Evolutionary conservation across 2,888 invertebrate species (phyloP), one percentile per base, ranked within the genome.

Genomic region (Synergus gifuensis): DNA sequence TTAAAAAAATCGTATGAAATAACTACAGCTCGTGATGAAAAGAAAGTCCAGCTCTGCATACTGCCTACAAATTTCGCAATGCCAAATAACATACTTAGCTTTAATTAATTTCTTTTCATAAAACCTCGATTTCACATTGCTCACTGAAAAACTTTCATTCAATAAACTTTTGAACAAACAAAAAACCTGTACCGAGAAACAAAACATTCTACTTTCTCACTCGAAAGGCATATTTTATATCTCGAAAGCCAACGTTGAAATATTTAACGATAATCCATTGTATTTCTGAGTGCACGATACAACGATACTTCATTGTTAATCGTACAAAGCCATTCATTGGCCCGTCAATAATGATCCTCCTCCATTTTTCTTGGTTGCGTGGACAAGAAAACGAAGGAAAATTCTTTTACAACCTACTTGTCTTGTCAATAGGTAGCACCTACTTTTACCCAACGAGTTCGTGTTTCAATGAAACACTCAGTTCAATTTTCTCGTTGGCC

Each of bases 401-500:
- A 54, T 54, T 58, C 42, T 73, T 14, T 11, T 14, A n/a, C 12
- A n/a, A n/a, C 14, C 9, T 40, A 28, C 40, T 49, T n/a, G 28
- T 54, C 40, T 49, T n/a, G 28, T 54, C 22, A 22, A 73, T 73
- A 73, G 69, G n/a, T 16, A 73, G 73, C 36, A n/a, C 11, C 36
- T 40, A 73, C 36, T 73, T 54, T 58, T 42, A 16, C 18, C 42
- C 18, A 18, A n/a, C 36, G 40, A 54, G 54, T 73, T 73, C n/a
- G 36, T 73, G 5, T 73, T 73, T 73, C 36, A 73, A 73, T 73
- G 54, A 36, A 49, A 54, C 36, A 54, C 28, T 16, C 44, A 44
- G 40, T 54, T 28, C 54, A 73, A 36, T 49, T 73, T 73, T 78
- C 82, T 80, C 81, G 86, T 84, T 85, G 84, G 83, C 85, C 85